phyloP scores from a whole-genome alignment of 2,797 vertebrate species.

The Craterocephalus amniculus region DNA sequence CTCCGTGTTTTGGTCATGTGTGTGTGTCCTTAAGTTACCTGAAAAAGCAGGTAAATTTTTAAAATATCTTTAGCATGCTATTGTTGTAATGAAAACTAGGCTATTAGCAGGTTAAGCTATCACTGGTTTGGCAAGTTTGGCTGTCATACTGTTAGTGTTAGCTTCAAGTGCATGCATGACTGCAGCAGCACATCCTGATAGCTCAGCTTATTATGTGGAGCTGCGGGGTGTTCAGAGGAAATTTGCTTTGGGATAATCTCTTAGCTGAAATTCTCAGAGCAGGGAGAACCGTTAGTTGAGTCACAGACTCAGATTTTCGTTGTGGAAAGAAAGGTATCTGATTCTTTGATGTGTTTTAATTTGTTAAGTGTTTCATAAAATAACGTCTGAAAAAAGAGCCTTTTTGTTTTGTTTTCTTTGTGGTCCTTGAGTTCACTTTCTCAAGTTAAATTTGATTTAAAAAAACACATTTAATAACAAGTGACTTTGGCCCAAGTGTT shows the following conservation, averaged over 20 bases:
- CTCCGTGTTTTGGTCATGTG: no score
- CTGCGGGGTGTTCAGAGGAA: not conserved
- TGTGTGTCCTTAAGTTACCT: no score
- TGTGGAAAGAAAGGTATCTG: not conserved
- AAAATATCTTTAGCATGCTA: not conserved
- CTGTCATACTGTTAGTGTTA: no score
- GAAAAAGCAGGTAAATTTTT: no score
- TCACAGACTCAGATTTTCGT: slow-evolving; percentile 8
- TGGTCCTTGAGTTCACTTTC: no score
- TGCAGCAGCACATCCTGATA: no score
- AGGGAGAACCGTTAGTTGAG: not conserved
- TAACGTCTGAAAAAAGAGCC: not conserved
- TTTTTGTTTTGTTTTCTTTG: not conserved
- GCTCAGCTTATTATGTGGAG: no score
- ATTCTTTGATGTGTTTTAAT: not conserved
- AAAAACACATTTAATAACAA: no score
- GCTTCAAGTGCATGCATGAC: no score
- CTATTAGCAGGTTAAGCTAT: no score
- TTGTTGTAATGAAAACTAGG: not conserved
- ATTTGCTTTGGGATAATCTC: slow-evolving; percentile 10
- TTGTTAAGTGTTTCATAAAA: not conserved
- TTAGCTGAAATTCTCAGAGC: not conserved
- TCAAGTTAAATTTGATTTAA: not conserved
- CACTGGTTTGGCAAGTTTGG: no score
- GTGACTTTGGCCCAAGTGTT: no score